These are phyloP conservation scores for Cryptoleucopteryx plumbea DNA, from an alignment of 2,113 vertebrate species.

Conservation along the genomic window DNA sequence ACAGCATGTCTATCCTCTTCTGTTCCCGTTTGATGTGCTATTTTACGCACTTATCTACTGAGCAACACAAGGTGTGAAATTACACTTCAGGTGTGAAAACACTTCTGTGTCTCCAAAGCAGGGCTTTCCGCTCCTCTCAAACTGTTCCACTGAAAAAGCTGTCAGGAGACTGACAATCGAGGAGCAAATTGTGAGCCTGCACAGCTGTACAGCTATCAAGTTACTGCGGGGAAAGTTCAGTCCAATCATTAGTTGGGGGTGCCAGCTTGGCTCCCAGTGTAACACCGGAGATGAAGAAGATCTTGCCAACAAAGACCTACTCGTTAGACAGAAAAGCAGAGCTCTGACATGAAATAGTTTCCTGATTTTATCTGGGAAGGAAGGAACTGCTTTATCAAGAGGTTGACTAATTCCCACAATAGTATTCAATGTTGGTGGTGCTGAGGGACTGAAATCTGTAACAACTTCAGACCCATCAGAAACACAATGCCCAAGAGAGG, in stretches of 20 bases:
- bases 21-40: slow-evolving; percentile 73
- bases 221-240: slow-evolving; percentile 27
- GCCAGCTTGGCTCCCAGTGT: not conserved
- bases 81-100: slow-evolving; percentile 79
- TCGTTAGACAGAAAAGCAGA: slow-evolving; percentile 6
- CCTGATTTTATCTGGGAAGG: not conserved
- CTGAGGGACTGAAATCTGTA: not conserved
- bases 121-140: slow-evolving; percentile 65
- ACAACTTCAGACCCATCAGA: not conserved
- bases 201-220: slow-evolving; percentile 19
- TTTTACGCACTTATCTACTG: slow-evolving; percentile 75
- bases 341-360: not conserved
- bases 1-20: slow-evolving; percentile 63
- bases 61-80: slow-evolving; percentile 78
- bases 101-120: slow-evolving; percentile 69
- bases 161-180: slow-evolving; percentile 62
- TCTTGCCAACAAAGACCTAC: slow-evolving; percentile 1
- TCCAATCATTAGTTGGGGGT: not conserved
- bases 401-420: not conserved
- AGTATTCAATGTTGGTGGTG: not conserved
- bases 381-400: not conserved
- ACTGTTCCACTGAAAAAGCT: slow-evolving; percentile 68
- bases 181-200: slow-evolving; percentile 43
- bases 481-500: not conserved
- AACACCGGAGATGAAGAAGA: not conserved